phyloP scores from a whole-genome alignment of 2,888 invertebrate species.

The Spisula solida region DNA sequence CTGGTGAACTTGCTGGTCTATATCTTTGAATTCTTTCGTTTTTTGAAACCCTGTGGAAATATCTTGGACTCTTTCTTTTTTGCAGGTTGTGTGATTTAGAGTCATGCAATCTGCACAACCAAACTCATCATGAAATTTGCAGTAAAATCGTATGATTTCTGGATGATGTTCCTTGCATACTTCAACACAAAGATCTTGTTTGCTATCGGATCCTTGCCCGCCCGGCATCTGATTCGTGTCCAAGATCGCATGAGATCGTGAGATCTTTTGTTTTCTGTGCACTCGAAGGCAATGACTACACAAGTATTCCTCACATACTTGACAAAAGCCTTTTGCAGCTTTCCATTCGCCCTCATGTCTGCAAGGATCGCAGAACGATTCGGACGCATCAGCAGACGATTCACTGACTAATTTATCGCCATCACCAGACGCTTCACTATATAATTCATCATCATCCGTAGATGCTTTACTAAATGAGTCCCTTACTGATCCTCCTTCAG shows the following conservation, averaged over 20 bases:
- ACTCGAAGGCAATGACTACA: neutral
- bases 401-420: neutral
- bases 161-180: neutral
- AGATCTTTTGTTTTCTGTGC: neutral
- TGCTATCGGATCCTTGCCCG: neutral
- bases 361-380: neutral
- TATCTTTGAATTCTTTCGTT: neutral
- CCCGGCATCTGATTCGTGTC: neutral
- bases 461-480: too few species aligned
- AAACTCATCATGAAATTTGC: neutral
- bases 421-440: neutral
- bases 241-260: neutral
- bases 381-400: neutral
- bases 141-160: conserved; percentile 15
- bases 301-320: neutral
- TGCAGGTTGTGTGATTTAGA: neutral
- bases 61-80: neutral
- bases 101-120: conserved; percentile 27
- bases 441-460: too few species aligned
- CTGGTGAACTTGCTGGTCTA: neutral
- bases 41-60: neutral
- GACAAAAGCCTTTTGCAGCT: neutral
- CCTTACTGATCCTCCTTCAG: neutral
- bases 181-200: neutral
- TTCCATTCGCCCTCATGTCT: neutral